Conservation (phyloP, 1,140 invertebrate genomes). For the Drosophila quadrilineata region DNA sequence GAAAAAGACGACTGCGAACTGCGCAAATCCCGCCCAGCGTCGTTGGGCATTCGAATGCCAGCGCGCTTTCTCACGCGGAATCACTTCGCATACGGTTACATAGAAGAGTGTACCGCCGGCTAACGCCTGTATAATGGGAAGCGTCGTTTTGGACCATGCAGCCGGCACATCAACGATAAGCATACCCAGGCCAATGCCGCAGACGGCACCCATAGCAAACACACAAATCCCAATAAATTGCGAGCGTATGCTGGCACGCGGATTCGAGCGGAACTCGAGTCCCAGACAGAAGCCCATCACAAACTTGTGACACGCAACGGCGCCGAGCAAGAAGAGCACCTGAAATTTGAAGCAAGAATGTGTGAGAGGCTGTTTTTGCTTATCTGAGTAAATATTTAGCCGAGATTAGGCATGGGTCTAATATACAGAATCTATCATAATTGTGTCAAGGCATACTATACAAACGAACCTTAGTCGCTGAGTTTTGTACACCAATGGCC, state of each 20-base stretch:
- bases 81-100: constrained; percentile 95
- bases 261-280: constrained; percentile 84
- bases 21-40: constrained; percentile 84
- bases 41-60: constrained; percentile 83
- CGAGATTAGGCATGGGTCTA: constrained; percentile 36
- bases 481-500: constrained; percentile 89
- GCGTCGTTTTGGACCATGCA: constrained; percentile 81
- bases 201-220: constrained; percentile 86
- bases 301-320: constrained; percentile 89
- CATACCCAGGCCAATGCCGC: constrained; percentile 86
- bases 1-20: constrained; percentile 83
- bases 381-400: constrained; percentile 62
- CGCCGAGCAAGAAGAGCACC: constrained; percentile 87
- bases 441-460: constrained; percentile 57
- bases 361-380: constrained; percentile 37
- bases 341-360: constrained; percentile 61
- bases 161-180: constrained; percentile 82
- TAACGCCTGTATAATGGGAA: constrained; percentile 86
- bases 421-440: constrained; percentile 19
- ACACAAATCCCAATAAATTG: constrained; percentile 84
- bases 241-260: constrained; percentile 79
- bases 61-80: constrained; percentile 89
- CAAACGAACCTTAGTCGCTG: constrained; percentile 84
- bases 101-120: constrained; percentile 96
- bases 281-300: constrained; percentile 91